phyloP scores from a whole-genome alignment of 2,797 vertebrate species.

The Merluccius polli region DNA sequence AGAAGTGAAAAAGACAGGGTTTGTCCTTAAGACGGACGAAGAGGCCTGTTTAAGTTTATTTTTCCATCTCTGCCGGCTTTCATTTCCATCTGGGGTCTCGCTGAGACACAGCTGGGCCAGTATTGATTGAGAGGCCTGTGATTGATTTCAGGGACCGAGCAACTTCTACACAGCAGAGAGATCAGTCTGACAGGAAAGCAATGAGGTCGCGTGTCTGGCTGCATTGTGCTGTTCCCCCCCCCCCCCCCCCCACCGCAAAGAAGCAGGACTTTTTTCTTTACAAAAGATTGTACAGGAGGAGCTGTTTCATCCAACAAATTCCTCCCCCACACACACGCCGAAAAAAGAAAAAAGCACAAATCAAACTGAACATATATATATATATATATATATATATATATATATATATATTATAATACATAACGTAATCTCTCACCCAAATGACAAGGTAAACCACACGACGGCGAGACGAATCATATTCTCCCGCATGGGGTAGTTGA shows the following conservation, averaged over 20 bases:
- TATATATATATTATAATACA: no score
- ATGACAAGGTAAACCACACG: conserved; percentile 95
- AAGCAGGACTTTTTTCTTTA: neutral
- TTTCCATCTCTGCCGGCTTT: conserved; percentile 8
- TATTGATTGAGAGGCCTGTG: conserved; percentile 48
- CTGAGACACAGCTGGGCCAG: conserved; percentile 27
- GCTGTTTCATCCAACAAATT: no score
- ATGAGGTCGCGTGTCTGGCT: conserved; percentile 25
- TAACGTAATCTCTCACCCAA: conserved; percentile 82
- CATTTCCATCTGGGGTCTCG: conserved; percentile 18
- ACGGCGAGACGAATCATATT: conserved; percentile 88
- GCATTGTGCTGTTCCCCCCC: conserved; percentile 33
- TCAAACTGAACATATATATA: conserved; percentile 15
- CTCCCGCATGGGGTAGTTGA: conserved; percentile 91
- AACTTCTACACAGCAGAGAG: conserved; percentile 37
- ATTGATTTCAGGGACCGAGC: conserved; percentile 40
- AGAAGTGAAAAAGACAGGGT: neutral
- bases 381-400: no score
- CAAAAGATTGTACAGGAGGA: neutral
- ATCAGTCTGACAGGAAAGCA: conserved; percentile 49
- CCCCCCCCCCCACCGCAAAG: neutral
- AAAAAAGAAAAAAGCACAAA: conserved; percentile 11
- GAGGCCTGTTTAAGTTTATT: conserved; percentile 3
- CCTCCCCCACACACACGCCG: no score
- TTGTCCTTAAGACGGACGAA: neutral